These are phyloP conservation scores for Cryptophagus acutangulus DNA, from an alignment of 2,888 invertebrate species.

Conservation along the genomic window DNA sequence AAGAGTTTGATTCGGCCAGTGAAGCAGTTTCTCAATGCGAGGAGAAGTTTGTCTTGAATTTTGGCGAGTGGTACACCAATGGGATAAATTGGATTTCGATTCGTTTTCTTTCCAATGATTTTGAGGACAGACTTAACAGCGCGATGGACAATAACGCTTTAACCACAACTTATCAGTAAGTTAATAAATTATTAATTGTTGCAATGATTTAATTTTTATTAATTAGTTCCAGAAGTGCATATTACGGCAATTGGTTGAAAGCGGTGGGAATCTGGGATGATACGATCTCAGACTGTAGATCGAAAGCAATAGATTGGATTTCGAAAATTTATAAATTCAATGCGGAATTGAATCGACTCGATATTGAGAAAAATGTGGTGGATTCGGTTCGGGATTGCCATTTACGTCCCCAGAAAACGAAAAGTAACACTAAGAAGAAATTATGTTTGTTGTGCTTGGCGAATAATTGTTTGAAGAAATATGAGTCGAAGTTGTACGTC, in stretches of 20 bases:
- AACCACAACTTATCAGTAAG: neutral
- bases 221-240: no score
- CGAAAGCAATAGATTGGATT: slow-evolving; percentile 35
- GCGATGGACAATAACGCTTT: slow-evolving; percentile 26
- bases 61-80: slow-evolving; percentile 47
- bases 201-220: no score
- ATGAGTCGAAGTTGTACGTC: slow-evolving; percentile 56
- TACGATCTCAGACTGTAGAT: slow-evolving; percentile 36
- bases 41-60: slow-evolving; percentile 29
- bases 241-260: no score
- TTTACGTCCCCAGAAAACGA: slow-evolving; percentile 44
- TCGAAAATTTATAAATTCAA: slow-evolving; percentile 27
- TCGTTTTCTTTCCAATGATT: slow-evolving; percentile 34
- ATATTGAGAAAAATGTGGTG: slow-evolving; percentile 42
- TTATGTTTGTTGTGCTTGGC: slow-evolving; percentile 48
- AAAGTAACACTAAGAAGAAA: slow-evolving; percentile 28
- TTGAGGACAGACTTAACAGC: slow-evolving; percentile 32
- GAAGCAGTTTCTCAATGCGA: slow-evolving; percentile 23
- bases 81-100: slow-evolving; percentile 41
- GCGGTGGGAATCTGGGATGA: slow-evolving; percentile 40
- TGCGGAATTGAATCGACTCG: slow-evolving; percentile 13
- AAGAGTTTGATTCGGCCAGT: slow-evolving; percentile 24
- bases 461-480: slow-evolving; percentile 47
- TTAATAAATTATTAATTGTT: neutral
- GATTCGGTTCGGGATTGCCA: slow-evolving; percentile 55